Conservation (phyloP, 1,140 invertebrate genomes). For the Alviniconcha marisindica region DNA sequence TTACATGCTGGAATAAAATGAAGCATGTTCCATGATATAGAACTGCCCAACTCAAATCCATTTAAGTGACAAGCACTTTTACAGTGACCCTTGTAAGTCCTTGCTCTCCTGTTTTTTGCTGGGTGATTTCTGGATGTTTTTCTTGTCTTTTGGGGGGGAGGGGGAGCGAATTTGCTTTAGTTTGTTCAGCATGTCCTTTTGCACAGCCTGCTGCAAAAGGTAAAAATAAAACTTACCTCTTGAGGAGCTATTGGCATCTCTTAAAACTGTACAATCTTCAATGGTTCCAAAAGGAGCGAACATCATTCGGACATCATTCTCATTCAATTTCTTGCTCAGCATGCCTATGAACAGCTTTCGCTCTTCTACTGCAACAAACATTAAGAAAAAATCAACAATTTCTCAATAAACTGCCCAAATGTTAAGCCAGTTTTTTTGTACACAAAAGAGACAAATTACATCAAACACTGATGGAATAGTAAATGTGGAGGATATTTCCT, state of each 20-base stretch:
- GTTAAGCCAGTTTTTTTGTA: too few relatives aligned
- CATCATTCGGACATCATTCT: slow-evolving; percentile 96
- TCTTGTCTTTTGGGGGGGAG: too few relatives aligned
- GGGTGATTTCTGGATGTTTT: too few relatives aligned
- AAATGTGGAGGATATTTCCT: not conserved
- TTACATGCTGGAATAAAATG: too few relatives aligned
- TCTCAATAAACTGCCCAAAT: too few relatives aligned
- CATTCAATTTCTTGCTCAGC: slow-evolving; percentile 96
- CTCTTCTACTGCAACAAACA: slow-evolving; percentile 80
- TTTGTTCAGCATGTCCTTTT: too few relatives aligned
- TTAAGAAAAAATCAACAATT: not conserved
- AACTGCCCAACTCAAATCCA: too few relatives aligned
- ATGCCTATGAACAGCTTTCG: slow-evolving; percentile 99
- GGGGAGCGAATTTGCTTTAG: too few relatives aligned
- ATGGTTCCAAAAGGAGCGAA: slow-evolving; percentile 97
- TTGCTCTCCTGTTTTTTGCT: too few relatives aligned
- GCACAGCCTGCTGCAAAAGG: not conserved
- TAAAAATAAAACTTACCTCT: slow-evolving; percentile 25
- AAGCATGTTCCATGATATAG: too few relatives aligned
- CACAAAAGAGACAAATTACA: not conserved
- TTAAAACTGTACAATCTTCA: slow-evolving; percentile 97
- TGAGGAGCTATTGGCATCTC: slow-evolving; percentile 82
- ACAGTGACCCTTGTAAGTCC: too few relatives aligned
- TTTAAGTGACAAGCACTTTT: too few relatives aligned
- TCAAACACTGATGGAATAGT: not conserved